Base-by-base conservation (phyloP, 1,140 invertebrate genomes). In the Lucilia cuprina region DNA sequence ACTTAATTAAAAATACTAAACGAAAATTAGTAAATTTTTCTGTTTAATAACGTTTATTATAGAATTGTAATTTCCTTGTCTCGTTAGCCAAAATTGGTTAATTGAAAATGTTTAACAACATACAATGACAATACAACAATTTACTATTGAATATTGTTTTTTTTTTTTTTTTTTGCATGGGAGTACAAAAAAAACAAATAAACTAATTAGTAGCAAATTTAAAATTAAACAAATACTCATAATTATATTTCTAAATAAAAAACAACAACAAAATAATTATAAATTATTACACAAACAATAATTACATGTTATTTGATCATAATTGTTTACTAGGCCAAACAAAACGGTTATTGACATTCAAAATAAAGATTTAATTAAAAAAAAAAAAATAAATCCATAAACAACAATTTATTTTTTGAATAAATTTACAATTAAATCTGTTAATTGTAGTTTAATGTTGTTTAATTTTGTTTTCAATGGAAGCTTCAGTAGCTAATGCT, bases 31-130 rank as follows among this genome's bases (percentile, higher is more conserved):
- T 41, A 41, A 41, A 41, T 65, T 7, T 30, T 13, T n/a, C n/a
- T 30, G 13, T 74, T 30, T 30, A 74, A 19, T 65, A 19, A 74
- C 25, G 25, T 30, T 30, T 30, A 30, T 30, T 30, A 30, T 30
- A 30, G 25, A 30, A 34, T 77, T 41, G 14, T 34, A 41, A 77
- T 41, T 77, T 77, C 74, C 74, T 77, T 77, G 74, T 55, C 74
- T 77, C 8, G 74, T 77, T 77, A 77, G 14, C 74, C 74, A 77
- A 77, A 77, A 41, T 77, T 77, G 74, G 74, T 41, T 77, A 77
- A 77, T 77, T 77, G 30, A 77, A 77, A 77, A 25, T 75, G 41
- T 25, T 75, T 75, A 75, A 75, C 74, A 75, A 34, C 30, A n/a
- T n/a, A 75, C 25, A 30, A 25, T 75, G 12, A 41, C 41, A 41